Evolutionary conservation across 2,797 vertebrate species (phyloP).

Genomic region (Coregonus ussuriensis): DNA sequence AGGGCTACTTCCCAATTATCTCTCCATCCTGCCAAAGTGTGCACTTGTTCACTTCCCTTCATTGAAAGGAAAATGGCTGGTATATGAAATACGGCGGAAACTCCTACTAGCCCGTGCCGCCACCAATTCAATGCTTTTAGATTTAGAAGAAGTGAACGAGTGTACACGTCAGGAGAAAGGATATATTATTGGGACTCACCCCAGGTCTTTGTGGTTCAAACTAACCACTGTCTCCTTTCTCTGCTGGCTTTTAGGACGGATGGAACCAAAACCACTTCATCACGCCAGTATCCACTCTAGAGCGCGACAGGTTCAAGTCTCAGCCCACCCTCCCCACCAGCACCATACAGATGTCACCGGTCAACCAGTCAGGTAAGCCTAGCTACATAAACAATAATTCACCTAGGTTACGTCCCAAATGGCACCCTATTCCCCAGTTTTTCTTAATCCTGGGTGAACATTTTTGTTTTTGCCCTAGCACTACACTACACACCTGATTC

Average conservation of each 20-base stretch:
- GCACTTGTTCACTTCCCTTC: no score
- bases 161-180: no score
- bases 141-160: no score
- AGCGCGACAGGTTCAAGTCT: conserved; percentile 93
- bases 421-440: background rate
- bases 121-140: no score
- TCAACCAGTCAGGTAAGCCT: conserved; percentile 89
- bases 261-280: conserved; percentile 99
- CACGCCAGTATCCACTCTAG: conserved; percentile 93
- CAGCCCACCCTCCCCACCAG: conserved; percentile 90
- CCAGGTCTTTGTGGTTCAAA: background rate
- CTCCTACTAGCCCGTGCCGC: no score
- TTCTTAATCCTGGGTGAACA: no score
- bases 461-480: no score
- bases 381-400: background rate
- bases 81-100: no score
- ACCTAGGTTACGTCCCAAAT: background rate
- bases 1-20: no score
- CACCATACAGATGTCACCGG: conserved; percentile 91
- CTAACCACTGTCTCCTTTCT: background rate
- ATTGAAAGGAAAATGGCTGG: no score
- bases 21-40: no score
- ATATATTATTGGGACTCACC: background rate
- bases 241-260: conserved; percentile 81
- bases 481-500: no score